These are phyloP conservation scores for Zaprionus capensis DNA, from an alignment of 1,140 invertebrate genomes.

Conservation along the genomic window DNA sequence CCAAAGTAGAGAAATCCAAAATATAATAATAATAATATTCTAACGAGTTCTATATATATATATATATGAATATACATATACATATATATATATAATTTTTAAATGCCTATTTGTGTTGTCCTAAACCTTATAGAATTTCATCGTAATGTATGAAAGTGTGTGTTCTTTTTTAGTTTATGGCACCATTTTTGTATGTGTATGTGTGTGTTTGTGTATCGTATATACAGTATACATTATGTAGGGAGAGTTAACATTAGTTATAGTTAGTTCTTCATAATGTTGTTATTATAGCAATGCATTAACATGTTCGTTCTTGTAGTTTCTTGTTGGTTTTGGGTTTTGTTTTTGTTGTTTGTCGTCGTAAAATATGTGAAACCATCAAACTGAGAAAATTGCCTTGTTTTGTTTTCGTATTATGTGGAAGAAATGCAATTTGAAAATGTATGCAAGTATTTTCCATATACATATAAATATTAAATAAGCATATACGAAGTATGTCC, in stretches of 20 bases:
- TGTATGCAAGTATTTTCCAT: slow-evolving; percentile 59
- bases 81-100: slow-evolving; percentile 45
- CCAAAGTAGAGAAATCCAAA: slow-evolving; percentile 40
- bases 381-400: slow-evolving; percentile 80
- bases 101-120: slow-evolving; percentile 77
- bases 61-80: slow-evolving; percentile 30
- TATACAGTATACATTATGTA: slow-evolving; percentile 5
- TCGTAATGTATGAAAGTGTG: slow-evolving; percentile 36
- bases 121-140: slow-evolving; percentile 66
- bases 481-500: slow-evolving; percentile 37
- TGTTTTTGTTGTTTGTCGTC: slow-evolving; percentile 12
- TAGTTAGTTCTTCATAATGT: slow-evolving; percentile 50
- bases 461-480: slow-evolving; percentile 60
- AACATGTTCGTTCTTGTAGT: slow-evolving; percentile 42
- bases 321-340: slow-evolving; percentile 36
- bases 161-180: slow-evolving; percentile 43
- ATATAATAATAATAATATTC: slow-evolving; percentile 33
- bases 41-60: slow-evolving; percentile 30
- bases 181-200: slow-evolving; percentile 48
- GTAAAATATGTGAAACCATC: slow-evolving; percentile 79
- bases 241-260: slow-evolving; percentile 45
- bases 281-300: slow-evolving; percentile 62
- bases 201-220: slow-evolving; percentile 22
- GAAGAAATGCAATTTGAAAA: slow-evolving; percentile 78
- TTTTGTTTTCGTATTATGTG: slow-evolving; percentile 34